A percentile compares a stretch with the other conserved stretches of the same genome.
phyloP scores from a whole-genome alignment of 2,888 invertebrate genomes.

The Chrysolina americana region DNA sequence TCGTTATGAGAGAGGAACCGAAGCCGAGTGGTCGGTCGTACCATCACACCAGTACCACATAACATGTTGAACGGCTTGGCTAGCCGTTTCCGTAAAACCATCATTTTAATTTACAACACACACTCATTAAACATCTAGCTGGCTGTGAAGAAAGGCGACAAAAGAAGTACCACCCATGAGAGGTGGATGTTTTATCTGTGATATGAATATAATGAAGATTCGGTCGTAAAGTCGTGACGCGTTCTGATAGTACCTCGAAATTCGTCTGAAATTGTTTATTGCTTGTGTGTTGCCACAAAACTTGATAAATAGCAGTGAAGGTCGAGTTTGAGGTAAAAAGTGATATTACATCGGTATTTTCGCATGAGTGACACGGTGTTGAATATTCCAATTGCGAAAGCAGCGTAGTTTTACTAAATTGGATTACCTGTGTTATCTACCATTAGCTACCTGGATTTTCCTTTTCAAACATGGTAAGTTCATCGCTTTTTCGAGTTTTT shows the following conservation, averaged over 20 bases:
- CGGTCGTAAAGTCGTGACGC: neutral
- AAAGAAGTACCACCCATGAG: constrained; percentile 4
- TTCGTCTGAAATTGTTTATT: neutral
- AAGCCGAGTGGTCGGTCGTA: neutral
- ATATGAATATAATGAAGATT: constrained; percentile 4
- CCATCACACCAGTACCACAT: constrained; percentile 8
- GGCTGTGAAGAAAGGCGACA: neutral
- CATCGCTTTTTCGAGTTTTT: neutral
- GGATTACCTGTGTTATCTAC: constrained; percentile 14
- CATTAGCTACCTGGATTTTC: constrained; percentile 8
- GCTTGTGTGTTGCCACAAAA: neutral
- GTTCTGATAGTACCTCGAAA: neutral
- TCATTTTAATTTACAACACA: constrained; percentile 17
- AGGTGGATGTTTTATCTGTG: constrained; percentile 17
- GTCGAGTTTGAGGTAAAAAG: constrained; percentile 9
- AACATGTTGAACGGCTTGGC: constrained; percentile 15
- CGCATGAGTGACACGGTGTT: constrained; percentile 12
- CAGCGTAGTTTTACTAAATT: neutral
- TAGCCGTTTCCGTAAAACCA: constrained; percentile 12
- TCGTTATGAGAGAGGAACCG: constrained; percentile 38
- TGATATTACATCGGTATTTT: constrained; percentile 15
- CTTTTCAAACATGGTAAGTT: constrained; percentile 11
- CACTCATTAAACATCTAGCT: constrained; percentile 11
- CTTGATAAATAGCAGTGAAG: constrained; percentile 17
- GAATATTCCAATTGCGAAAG: neutral